These are phyloP conservation scores for Stegana nigrithorax DNA, from an alignment of 2,888 invertebrate genomes.

Conservation along the genomic window DNA sequence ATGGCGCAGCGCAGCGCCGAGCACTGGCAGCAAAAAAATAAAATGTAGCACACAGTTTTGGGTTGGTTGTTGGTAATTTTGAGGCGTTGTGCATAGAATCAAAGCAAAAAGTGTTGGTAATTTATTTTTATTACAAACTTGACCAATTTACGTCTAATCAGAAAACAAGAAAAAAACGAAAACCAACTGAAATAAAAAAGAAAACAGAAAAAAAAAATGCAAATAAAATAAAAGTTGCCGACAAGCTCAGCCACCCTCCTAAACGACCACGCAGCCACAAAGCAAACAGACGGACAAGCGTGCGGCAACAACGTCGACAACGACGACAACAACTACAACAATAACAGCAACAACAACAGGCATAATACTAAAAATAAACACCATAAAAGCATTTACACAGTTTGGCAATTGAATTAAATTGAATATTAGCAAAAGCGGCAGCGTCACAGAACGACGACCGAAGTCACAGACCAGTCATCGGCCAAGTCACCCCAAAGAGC, in stretches of 20 bases:
- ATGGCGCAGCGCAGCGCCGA: not conserved
- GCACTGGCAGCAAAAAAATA: conserved; percentile 12
- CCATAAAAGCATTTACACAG: conserved; percentile 45
- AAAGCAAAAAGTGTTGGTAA: conserved; percentile 32
- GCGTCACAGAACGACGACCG: conserved; percentile 1
- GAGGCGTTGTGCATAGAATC: no score
- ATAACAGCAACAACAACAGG: not conserved
- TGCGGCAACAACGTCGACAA: no score
- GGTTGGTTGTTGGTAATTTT: not conserved
- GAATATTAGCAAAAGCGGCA: conserved; percentile 40
- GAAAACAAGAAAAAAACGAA: conserved; percentile 18
- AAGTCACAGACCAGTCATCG: not conserved
- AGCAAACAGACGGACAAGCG: no score
- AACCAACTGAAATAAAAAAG: not conserved
- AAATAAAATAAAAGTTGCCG: not conserved
- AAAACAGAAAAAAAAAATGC: not conserved
- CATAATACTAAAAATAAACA: conserved; percentile 28
- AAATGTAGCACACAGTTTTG: not conserved
- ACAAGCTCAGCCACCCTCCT: no score
- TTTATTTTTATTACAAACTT: conserved; percentile 51
- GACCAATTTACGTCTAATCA: conserved; percentile 46
- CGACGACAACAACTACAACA: no score
- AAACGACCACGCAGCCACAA: no score
- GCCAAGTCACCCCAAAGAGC: not conserved
- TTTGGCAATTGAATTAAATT: conserved; percentile 52